Percentiles rank a stretch among this genome's conserved stretches.
Evolutionary conservation across 2,888 invertebrate species (phyloP).

Genomic region (Pardosa pseudoannulata): DNA sequence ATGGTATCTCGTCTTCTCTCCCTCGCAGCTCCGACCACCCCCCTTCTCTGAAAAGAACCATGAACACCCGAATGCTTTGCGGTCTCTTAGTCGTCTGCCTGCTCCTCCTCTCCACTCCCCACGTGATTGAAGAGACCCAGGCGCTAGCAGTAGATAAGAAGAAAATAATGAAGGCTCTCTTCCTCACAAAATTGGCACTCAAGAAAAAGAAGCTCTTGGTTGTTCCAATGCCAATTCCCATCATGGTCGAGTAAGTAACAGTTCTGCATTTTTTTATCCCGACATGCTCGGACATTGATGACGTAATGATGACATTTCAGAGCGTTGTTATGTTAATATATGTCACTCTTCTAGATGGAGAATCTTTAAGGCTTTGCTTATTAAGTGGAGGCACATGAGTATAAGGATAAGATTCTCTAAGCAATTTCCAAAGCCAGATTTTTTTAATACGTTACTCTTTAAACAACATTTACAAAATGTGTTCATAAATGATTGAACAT

Average conservation of each 20-base stretch:
- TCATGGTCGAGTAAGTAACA: conserved; percentile 67
- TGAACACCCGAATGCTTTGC: conserved; percentile 47
- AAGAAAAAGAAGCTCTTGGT: conserved; percentile 67
- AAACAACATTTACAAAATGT: too few relatives aligned
- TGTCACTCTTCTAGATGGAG: too few relatives aligned
- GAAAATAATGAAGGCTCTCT: conserved; percentile 66
- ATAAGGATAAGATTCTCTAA: too few relatives aligned
- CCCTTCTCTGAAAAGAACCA: conserved; percentile 5
- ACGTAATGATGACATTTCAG: too few relatives aligned
- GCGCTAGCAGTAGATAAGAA: conserved; percentile 65
- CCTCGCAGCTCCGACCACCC: not conserved
- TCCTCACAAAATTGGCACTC: conserved; percentile 54
- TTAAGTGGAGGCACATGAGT: too few relatives aligned
- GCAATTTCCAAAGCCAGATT: too few relatives aligned
- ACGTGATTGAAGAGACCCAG: conserved; percentile 35
- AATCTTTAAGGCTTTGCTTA: too few relatives aligned
- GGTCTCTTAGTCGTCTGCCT: conserved; percentile 32
- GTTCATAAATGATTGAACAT: too few relatives aligned
- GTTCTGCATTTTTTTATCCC: too few relatives aligned
- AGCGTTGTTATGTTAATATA: too few relatives aligned
- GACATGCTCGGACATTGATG: too few relatives aligned
- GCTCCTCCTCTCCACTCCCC: conserved; percentile 36
- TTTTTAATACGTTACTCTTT: too few relatives aligned
- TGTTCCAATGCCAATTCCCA: conserved; percentile 56
- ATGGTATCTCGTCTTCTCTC: not conserved